Percentiles rank a stretch among this genome's conserved stretches.
These are phyloP conservation scores for Papilio aristodemus DNA, from an alignment of 1,140 invertebrate genomes.

Conservation along the genomic window DNA sequence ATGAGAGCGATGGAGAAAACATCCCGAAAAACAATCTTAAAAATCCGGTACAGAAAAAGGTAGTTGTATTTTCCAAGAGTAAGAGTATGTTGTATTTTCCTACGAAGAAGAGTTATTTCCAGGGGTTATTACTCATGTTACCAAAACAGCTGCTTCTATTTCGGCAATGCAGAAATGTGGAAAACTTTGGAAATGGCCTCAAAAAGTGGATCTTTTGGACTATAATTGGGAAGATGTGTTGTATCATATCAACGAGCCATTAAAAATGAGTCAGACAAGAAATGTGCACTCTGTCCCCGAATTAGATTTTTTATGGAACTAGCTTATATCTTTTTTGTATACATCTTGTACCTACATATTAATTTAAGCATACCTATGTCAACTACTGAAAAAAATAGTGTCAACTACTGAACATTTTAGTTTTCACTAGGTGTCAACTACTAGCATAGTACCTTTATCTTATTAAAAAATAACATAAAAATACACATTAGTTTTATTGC, in stretches of 20 bases:
- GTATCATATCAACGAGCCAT: constrained; percentile 31
- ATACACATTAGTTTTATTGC: constrained; percentile 34
- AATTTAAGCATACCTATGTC: constrained; percentile 36
- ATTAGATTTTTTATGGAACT: constrained; percentile 22
- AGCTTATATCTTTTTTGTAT: constrained; percentile 29
- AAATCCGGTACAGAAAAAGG: constrained; percentile 24
- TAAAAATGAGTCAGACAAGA: constrained; percentile 33
- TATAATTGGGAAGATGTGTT: constrained; percentile 18
- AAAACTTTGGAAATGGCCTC: constrained; percentile 35
- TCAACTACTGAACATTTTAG: constrained; percentile 34
- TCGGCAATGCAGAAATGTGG: constrained; percentile 32
- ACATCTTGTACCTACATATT: too few relatives aligned
- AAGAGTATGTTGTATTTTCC: constrained; percentile 33
- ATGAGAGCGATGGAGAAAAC: constrained; percentile 20
- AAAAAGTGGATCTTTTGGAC: constrained; percentile 33
- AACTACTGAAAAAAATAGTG: constrained; percentile 36
- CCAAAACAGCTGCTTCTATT: constrained; percentile 33
- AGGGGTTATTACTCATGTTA: background rate
- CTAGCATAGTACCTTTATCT: constrained; percentile 29
- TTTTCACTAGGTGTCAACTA: constrained; percentile 36
- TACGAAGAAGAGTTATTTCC: constrained; percentile 19
- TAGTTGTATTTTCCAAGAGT: too few relatives aligned
- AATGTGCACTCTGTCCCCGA: constrained; percentile 31
- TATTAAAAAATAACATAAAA: constrained; percentile 36
- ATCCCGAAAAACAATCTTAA: constrained; percentile 20